Evolutionary conservation across 2,888 invertebrate species (phyloP).

Genomic region (Ephialtes manifestator): DNA sequence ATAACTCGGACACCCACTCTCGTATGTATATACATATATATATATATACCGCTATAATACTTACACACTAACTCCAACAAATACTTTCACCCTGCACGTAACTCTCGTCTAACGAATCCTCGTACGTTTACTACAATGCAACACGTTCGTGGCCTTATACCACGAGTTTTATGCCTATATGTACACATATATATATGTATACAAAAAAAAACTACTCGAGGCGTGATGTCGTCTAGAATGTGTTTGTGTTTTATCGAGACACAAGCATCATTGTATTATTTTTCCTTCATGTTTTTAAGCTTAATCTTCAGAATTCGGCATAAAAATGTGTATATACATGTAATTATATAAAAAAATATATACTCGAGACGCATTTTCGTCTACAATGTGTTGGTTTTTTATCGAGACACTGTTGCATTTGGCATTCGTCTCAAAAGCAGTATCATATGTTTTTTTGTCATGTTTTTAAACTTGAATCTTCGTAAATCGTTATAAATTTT

Average conservation of each 20-base stretch:
- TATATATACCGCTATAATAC: constrained; percentile 4
- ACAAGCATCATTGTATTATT: too few species aligned
- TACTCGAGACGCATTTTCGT: background rate
- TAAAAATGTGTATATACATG: background rate
- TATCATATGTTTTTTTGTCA: background rate
- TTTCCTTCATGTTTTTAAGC: too few species aligned
- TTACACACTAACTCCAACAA: background rate
- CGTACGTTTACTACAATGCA: constrained; percentile 10
- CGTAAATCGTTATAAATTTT: too few species aligned
- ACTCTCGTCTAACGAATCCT: constrained; percentile 15
- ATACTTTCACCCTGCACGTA: constrained; percentile 45
- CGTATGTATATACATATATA: constrained; percentile 76
- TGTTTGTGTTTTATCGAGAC: too few species aligned
- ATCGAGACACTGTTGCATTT: constrained; percentile 6
- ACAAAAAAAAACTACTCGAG: too few species aligned
- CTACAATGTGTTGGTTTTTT: background rate
- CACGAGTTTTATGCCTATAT: background rate
- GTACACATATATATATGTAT: background rate
- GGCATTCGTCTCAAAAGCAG: background rate
- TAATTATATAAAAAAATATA: background rate
- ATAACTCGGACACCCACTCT: constrained; percentile 72
- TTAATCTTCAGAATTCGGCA: too few species aligned
- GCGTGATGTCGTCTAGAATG: too few species aligned
- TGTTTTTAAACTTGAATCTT: background rate
- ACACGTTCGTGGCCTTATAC: background rate